A percentile compares a stretch with the other conserved stretches of the same genome.
Conservation (phyloP, 2,888 invertebrate species). For the Lasioglossum oenotherae region DNA sequence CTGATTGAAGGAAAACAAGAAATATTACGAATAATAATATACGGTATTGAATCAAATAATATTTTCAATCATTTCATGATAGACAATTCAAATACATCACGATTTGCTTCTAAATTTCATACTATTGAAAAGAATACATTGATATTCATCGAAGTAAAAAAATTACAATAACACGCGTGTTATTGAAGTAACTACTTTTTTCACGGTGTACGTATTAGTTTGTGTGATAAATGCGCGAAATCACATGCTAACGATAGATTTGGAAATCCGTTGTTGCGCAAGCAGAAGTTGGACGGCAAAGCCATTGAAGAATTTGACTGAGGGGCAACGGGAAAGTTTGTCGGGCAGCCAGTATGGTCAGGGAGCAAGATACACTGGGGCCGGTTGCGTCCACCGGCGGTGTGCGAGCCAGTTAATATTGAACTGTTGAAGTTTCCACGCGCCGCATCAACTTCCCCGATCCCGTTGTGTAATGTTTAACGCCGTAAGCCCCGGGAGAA, state of each 20-base stretch:
- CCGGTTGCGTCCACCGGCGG: conserved; percentile 24
- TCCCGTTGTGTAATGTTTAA: conserved; percentile 4
- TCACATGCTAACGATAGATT: neutral
- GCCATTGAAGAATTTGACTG: conserved; percentile 18
- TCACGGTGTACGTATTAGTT: too few species aligned
- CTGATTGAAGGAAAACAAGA: too few species aligned
- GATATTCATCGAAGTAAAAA: too few species aligned
- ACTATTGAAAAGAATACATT: too few species aligned
- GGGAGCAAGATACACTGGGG: conserved; percentile 17
- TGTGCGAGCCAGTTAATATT: conserved; percentile 31
- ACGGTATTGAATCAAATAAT: too few species aligned
- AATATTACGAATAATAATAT: too few species aligned
- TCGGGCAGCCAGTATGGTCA: neutral
- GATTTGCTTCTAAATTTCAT: too few species aligned
- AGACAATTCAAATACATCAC: too few species aligned
- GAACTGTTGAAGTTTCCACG: conserved; percentile 14
- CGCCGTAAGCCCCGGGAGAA: neutral
- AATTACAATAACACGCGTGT: too few species aligned
- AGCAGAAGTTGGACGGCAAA: neutral
- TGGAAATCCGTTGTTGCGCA: neutral
- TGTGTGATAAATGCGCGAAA: too few species aligned
- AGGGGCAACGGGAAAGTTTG: conserved; percentile 3
- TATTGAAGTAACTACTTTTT: too few species aligned
- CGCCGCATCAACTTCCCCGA: conserved; percentile 5
- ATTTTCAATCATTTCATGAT: too few species aligned